These are phyloP conservation scores for Pogona vitticeps DNA, from an alignment of 2,113 vertebrate genomes.

Conservation along the genomic window DNA sequence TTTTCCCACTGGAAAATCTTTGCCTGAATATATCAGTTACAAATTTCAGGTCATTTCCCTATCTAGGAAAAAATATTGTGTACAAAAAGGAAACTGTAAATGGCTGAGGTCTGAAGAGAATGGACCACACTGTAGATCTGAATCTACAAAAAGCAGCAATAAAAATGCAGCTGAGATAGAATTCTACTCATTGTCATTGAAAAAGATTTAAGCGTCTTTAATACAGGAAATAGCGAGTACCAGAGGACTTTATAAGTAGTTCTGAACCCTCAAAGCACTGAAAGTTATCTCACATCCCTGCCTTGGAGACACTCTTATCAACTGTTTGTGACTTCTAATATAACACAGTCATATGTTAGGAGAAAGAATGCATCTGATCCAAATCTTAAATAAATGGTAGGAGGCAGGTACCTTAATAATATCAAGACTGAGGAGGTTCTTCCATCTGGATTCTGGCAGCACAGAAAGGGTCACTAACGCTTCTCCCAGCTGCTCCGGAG, in stretches of 20 bases:
- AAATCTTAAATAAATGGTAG: background rate
- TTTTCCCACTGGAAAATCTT: background rate
- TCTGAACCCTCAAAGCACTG: background rate
- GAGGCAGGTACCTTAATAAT: slow-evolving; percentile 85
- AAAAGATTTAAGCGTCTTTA: background rate
- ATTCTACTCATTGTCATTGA: background rate
- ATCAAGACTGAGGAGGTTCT: slow-evolving; percentile 90
- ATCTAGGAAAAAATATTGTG: background rate
- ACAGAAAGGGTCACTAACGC: slow-evolving; percentile 89
- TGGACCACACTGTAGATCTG: no score
- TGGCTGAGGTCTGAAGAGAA: no score
- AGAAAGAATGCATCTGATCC: background rate
- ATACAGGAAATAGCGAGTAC: background rate
- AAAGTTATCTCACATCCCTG: background rate
- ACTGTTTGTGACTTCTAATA: background rate
- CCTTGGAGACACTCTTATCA: background rate
- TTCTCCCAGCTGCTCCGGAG: slow-evolving; percentile 86
- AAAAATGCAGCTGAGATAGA: background rate
- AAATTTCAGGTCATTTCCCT: no score
- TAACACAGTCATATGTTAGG: background rate
- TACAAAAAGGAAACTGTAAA: background rate
- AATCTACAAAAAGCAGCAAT: no score
- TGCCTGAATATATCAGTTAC: background rate
- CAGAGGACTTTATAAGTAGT: background rate
- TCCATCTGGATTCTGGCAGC: slow-evolving; percentile 93